A percentile compares a stretch with the other conserved stretches of the same genome.
Conservation (phyloP, 2,113 vertebrate genomes). For the Sarotherodon lohbergeri region DNA sequence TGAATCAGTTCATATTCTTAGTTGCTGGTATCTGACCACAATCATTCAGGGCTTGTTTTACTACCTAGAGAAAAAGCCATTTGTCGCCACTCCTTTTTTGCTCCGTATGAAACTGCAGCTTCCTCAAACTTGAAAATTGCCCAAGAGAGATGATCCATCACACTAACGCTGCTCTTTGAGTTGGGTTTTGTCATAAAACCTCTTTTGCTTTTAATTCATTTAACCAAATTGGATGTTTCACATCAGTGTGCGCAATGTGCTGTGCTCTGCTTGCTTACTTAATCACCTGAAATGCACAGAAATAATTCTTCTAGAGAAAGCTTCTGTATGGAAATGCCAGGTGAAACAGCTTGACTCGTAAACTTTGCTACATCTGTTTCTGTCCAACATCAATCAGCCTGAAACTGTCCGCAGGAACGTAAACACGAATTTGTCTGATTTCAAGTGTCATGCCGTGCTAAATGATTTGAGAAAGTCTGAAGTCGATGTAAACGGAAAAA, state of each 20-base stretch:
- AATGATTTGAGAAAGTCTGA: background rate
- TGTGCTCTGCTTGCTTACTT: background rate
- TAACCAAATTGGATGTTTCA: background rate
- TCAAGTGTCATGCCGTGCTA: background rate
- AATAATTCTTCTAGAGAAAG: background rate
- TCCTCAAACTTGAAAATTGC: background rate
- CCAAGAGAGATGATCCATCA: slow-evolving; percentile 5
- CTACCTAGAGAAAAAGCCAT: background rate
- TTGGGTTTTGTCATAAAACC: slow-evolving; percentile 6
- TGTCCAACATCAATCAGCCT: background rate
- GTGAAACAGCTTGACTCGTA: background rate
- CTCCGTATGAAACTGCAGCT: background rate
- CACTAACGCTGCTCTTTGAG: background rate
- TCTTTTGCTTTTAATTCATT: slow-evolving; percentile 14
- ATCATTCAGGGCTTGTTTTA: background rate
- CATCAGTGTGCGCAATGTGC: background rate
- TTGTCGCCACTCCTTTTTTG: slow-evolving; percentile 5
- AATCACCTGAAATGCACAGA: background rate
- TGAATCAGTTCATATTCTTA: background rate
- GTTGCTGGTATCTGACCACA: background rate
- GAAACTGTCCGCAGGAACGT: background rate
- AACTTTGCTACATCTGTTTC: background rate
- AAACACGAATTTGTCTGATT: background rate
- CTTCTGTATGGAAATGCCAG: background rate
- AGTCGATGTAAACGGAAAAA: background rate